Evolutionary conservation across 2,797 vertebrate species (phyloP), one percentile per base, ranked within the genome.

Genomic region (Megaceryle alcyon): DNA sequence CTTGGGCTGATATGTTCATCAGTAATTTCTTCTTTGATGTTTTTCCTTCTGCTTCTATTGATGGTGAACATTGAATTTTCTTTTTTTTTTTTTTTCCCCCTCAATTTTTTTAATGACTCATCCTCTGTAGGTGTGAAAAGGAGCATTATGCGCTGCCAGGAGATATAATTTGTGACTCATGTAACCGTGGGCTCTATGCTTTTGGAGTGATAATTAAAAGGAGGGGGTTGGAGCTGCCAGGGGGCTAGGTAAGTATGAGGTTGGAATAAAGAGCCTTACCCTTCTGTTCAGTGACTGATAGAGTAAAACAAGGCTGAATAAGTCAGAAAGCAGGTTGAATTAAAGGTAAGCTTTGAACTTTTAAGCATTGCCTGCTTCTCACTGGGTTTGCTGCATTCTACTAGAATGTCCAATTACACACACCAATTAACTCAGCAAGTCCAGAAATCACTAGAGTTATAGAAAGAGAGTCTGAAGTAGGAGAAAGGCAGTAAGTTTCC

Each of bases 81-180:
- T 14, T 17, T 14, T 29, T 41, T 48, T 41, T 44, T 43, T 33
- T 21, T 49, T 15, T 48, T 31, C 21, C 2, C 19, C 12, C 21
- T n/a, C 49, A 53, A 53, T 82, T n/a, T 57, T 94, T 87, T 73
- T 18, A 59, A 11, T 96, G 95, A 96, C 78, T 96, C 95, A 96
- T 86, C 46, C 65, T 78, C 91, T 91, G 96, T 92, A 97, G 94
- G 96, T 95, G 95, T 96, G 92, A 88, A 93, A 88, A 93, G 77
- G 82, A 95, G 86, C 82, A 44, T 90, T 94, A 75, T 85, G 88
- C 89, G 21, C 86, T 90, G 72, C 93, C 9, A 12, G 86, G 84
- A 94, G 92, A 82, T 94, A 35, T 86, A 93, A 96, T 96, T 94
- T 94, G 77, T 92, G 95, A 94, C 84, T 97, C 91, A 94, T 5